Evolutionary conservation across 2,797 vertebrate species (phyloP).

Genomic region (Coranthus polyacanthus): DNA sequence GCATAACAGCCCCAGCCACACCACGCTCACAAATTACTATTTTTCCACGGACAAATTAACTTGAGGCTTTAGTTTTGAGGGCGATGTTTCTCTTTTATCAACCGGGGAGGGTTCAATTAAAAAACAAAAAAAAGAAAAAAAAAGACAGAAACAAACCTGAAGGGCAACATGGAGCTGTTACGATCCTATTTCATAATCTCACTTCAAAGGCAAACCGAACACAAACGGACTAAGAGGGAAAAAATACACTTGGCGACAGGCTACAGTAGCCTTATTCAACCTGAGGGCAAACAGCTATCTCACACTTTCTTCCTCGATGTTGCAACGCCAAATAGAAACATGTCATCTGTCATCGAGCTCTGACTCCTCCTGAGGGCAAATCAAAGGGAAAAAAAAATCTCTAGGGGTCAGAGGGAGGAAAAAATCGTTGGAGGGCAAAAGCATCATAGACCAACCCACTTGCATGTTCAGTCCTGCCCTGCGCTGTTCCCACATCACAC

Average conservation of each 20-base stretch:
- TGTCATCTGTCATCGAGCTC: conserved; percentile 2
- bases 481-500: conserved; percentile 51
- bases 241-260: background rate
- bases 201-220: background rate
- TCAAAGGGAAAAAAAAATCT: background rate
- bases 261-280: background rate
- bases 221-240: background rate
- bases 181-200: background rate
- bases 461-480: conserved; percentile 71
- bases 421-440: conserved; percentile 45
- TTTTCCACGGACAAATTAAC: conserved; percentile 49
- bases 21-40: conserved; percentile 37
- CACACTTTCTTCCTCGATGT: conserved; percentile 38
- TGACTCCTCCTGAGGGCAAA: conserved; percentile 9
- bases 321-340: conserved; percentile 12
- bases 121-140: background rate
- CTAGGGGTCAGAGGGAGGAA: conserved; percentile 33
- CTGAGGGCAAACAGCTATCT: conserved; percentile 34
- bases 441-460: conserved; percentile 63
- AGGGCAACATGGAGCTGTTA: conserved; percentile 31
- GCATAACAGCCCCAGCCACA: conserved; percentile 44
- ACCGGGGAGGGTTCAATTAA: background rate
- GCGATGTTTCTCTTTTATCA: conserved; percentile 16
- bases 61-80: conserved; percentile 18
- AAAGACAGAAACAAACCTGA: conserved; percentile 50